Percentiles rank a stretch among this genome's conserved stretches.
These are phyloP conservation scores for Ciconia boyciana DNA, from an alignment of 2,113 vertebrate species.

Conservation along the genomic window DNA sequence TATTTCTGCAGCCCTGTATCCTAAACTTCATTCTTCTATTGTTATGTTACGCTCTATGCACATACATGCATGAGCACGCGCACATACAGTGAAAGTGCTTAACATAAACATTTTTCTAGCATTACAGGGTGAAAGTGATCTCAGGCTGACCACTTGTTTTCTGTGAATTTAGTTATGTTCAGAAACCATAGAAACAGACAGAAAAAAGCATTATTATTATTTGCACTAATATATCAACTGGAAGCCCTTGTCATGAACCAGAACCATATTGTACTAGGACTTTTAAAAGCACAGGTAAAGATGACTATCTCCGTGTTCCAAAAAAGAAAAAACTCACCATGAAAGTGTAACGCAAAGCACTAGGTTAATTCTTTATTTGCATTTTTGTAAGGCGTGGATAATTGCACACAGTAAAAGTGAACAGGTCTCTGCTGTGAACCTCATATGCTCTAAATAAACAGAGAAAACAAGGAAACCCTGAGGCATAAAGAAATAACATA, in stretches of 20 bases:
- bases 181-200: neutral
- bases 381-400: neutral
- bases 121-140: neutral
- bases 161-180: neutral
- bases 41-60: neutral
- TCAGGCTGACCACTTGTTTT: neutral
- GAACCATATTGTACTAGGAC: neutral
- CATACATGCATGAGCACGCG: neutral
- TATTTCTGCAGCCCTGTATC: neutral
- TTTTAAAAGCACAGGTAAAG: neutral
- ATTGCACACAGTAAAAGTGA: neutral
- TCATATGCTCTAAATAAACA: neutral
- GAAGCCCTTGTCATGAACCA: neutral
- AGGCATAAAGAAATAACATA: neutral
- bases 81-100: neutral
- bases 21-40: neutral
- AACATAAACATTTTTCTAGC: neutral
- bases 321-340: neutral
- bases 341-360: neutral
- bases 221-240: neutral
- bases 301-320: neutral
- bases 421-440: neutral
- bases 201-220: neutral
- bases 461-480: neutral
- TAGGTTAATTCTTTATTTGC: constrained; percentile 1